These are phyloP conservation scores for Spea hammondii DNA, from an alignment of 2,797 vertebrate species.

Conservation along the genomic window DNA sequence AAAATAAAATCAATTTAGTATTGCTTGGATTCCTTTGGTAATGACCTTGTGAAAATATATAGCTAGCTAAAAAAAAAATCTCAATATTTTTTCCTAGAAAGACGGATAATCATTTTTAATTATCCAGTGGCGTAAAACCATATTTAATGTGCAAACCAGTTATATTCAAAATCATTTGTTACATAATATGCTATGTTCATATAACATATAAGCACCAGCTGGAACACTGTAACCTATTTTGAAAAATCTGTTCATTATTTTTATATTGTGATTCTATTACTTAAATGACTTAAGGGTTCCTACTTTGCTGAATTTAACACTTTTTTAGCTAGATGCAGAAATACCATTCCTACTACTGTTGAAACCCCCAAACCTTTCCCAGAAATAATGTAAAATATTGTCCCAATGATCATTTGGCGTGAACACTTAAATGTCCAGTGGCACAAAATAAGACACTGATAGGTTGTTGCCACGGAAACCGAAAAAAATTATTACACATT, in stretches of 20 bases:
- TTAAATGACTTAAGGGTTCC: no score
- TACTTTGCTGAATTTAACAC: no score
- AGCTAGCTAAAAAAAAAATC: background rate
- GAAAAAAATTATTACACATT: no score
- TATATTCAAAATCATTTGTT: background rate
- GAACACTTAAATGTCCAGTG: no score
- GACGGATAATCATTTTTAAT: background rate
- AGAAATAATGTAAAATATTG: no score
- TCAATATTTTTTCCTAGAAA: constrained; percentile 3
- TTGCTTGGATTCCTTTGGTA: background rate
- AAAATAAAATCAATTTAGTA: background rate
- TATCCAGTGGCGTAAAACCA: background rate
- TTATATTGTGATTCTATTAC: background rate
- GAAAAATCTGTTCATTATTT: constrained; percentile 5
- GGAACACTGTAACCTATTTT: constrained; percentile 1
- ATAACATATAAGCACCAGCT: background rate
- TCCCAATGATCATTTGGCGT: no score
- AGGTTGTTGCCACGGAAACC: no score
- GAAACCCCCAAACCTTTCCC: no score
- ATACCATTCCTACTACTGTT: no score
- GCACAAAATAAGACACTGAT: no score
- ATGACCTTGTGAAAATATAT: background rate
- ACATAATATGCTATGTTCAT: constrained; percentile 11
- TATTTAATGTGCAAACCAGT: background rate
- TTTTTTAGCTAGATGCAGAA: no score